Evolutionary conservation across 1,140 invertebrate species (phyloP), one percentile per base, ranked within the genome.

Genomic region (Sitobion miscanthi): DNA sequence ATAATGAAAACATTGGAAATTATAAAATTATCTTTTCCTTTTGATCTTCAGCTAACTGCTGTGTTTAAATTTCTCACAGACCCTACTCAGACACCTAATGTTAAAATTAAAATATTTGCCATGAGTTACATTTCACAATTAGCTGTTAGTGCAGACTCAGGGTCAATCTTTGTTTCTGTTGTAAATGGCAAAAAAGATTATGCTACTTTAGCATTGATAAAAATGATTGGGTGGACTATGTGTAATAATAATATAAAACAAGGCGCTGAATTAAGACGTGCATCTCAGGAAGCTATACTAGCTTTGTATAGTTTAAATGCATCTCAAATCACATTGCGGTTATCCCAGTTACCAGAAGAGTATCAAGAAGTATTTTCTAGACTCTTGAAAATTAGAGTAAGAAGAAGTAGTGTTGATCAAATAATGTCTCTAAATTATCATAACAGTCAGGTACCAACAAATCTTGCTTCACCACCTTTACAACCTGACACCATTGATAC

Each of bases 251-350:
- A 97, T 94, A 96, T 96, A 52, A 97, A 97, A 94, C 97, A 94
- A 69, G 94, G 96, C 94, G 96, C 96, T 47, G 98, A 99, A 94
- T 96, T 99, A 62, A 96, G 98, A 94, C 96, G 97, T 93, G 96
- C 97, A 87, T 97, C 98, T 6, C 96, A 98, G 93, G 96, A 96
- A 87, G 97, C 98, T 82, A 95, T 99, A 86, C 97, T 98, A 86
- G 97, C 97, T 14, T 96, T 99, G 47, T 99, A 99, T 95, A 98
- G 98, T 96, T 96, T 98, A 93, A 98, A 99, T 95, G 97, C 98
- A 62, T 96, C 98, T 3, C 97, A 98, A 95, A 97, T 98, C 94
- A 98, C 98, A 20, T 96, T 97, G 95, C 96, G 99, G 93, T 95
- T 99, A 94, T 96, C 97, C 62, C 97, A 97, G 93, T 95, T 99